phyloP scores from a whole-genome alignment of 2,888 invertebrate species.

The Mythimna loreyi region DNA sequence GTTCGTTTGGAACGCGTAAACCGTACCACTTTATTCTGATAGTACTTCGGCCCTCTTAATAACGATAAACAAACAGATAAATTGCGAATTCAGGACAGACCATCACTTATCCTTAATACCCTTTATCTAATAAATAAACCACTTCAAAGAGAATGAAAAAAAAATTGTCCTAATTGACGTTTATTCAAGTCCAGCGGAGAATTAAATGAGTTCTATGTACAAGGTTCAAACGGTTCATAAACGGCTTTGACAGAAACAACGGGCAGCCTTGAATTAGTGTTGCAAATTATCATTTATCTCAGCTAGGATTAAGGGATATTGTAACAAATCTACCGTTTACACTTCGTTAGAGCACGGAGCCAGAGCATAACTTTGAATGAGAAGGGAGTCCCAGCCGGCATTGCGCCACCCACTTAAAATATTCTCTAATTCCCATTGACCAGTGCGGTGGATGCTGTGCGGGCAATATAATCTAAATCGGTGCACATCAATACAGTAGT shows the following conservation, averaged over 20 bases:
- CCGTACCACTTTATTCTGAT: conserved; percentile 38
- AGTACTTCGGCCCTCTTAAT: conserved; percentile 26
- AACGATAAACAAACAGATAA: conserved; percentile 52
- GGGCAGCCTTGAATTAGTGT: conserved; percentile 46
- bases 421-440: conserved; percentile 60
- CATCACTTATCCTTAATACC: conserved; percentile 40
- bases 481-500: conserved; percentile 71
- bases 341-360: conserved; percentile 39
- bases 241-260: conserved; percentile 46
- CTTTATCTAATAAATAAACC: conserved; percentile 45
- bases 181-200: conserved; percentile 36
- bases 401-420: conserved; percentile 50
- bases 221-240: conserved; percentile 50
- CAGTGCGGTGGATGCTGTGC: conserved; percentile 51
- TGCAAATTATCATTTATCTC: conserved; percentile 58
- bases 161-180: conserved; percentile 38
- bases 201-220: conserved; percentile 36
- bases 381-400: conserved; percentile 46
- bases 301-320: conserved; percentile 52
- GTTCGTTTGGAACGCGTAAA: conserved; percentile 31
- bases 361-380: conserved; percentile 39
- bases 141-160: conserved; percentile 35
- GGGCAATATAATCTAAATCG: conserved; percentile 75
- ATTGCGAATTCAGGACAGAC: conserved; percentile 35
- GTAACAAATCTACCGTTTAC: conserved; percentile 48